phyloP scores from a whole-genome alignment of 1,140 invertebrate species.

The Calycopis cecrops region DNA sequence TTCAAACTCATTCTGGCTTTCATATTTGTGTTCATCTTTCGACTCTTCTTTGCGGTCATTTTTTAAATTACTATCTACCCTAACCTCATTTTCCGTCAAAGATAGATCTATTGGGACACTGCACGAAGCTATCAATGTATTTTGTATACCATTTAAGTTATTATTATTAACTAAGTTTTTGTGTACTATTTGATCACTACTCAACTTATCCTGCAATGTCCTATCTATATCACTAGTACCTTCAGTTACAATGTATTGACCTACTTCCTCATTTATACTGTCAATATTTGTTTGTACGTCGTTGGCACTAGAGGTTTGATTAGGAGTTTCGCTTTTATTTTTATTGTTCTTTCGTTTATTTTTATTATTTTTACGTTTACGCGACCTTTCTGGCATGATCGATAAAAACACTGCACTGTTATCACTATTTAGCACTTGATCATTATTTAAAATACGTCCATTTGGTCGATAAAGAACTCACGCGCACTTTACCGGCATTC shows the following conservation, averaged over 20 bases:
- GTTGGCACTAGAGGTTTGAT: constrained; percentile 22
- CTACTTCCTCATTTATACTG: constrained; percentile 3
- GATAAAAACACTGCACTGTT: constrained; percentile 42
- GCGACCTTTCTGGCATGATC: constrained; percentile 63
- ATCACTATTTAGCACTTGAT: constrained; percentile 50
- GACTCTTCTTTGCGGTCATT: no score
- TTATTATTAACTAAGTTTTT: no score
- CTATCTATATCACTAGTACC: constrained; percentile 1
- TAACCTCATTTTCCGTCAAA: no score
- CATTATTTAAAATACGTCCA: constrained; percentile 41
- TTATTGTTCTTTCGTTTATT: constrained; percentile 65
- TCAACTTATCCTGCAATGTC: no score
- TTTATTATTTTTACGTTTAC: constrained; percentile 66
- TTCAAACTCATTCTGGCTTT: not conserved
- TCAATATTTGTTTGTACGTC: constrained; percentile 14
- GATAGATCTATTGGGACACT: no score
- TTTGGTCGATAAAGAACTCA: constrained; percentile 34
- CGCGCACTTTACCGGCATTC: constrained; percentile 42
- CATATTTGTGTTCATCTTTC: no score
- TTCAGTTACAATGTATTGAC: constrained; percentile 14
- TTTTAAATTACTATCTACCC: no score
- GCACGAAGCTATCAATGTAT: no score
- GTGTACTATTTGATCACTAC: no score
- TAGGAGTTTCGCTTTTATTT: constrained; percentile 29
- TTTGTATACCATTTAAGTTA: no score